Evolutionary conservation across 2,888 invertebrate genomes (phyloP), one percentile per base, ranked within the genome.

Genomic region (Drosophila helvetica): DNA sequence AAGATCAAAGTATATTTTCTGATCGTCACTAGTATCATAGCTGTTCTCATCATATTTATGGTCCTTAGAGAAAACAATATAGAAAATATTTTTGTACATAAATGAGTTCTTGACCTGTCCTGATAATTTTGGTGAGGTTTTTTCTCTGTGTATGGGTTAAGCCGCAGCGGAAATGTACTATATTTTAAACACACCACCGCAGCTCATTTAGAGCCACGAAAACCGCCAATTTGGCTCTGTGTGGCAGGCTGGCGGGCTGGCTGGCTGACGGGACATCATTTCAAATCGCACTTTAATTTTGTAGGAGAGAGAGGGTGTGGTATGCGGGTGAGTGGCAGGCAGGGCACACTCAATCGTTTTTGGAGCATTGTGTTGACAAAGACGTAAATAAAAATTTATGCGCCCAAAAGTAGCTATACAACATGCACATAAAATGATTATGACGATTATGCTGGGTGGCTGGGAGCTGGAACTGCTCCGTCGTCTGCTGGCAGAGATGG

Each of bases 381-480:
- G 63, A 77, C 72, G 86, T 74, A 73, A 86, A 86, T 80, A 88
- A 86, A 85, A 88, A 85, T 85, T 72, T 86, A 88, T 87, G 82
- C 71, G 74, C 80, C 75, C 77, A 83, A 78, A 87, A 82, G 82
- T 88, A 77, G 85, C 75, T 74, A 80, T 74, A 79, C 79, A 77
- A 80, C 79, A 85, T 84, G 79, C 77, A 73, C 86, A 88, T 84
- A 88, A 85, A 88, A 86, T 88, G 88, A 86, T 85, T 85, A 85
- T 84, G 81, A 88, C 87, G 86, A 83, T 88, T 88, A 84, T 78
- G 76, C 74, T 71, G 70, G 52, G 57, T n/a, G 57, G 63, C 59
- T 77, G 46, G 65, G 50, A 56, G 62, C 30, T 64, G 57, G 27
- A 15, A 27, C 22, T 3, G 27, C 6, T 27, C 27, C 27, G 1